A percentile compares a stretch with the other conserved stretches of the same genome.
These are phyloP conservation scores for Echeneis naucrates DNA, from an alignment of 2,797 vertebrate genomes.

Conservation along the genomic window DNA sequence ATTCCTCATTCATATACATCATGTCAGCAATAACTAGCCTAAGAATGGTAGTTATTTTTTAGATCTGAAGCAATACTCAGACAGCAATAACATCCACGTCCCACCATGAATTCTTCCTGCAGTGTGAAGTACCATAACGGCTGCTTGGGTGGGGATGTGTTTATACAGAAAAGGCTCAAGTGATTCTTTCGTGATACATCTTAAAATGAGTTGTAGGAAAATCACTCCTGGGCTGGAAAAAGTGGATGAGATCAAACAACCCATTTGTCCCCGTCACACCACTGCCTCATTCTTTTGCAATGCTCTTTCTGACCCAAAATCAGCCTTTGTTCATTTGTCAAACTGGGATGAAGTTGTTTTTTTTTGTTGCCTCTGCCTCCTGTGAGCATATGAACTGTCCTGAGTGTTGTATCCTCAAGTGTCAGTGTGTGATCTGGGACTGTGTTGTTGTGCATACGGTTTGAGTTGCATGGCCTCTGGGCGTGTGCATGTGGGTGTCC, in stretches of 20 bases:
- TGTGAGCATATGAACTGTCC: conserved; percentile 59
- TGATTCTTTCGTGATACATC: conserved; percentile 43
- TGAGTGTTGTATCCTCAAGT: conserved; percentile 59
- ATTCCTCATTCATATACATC: conserved; percentile 43
- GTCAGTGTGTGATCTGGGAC: conserved; percentile 56
- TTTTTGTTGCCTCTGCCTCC: conserved; percentile 63
- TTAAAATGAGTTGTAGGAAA: conserved; percentile 29
- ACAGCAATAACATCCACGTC: conserved; percentile 85
- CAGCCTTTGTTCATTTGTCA: conserved; percentile 45
- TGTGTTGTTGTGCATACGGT: conserved; percentile 54
- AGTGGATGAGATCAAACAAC: conserved; percentile 47
- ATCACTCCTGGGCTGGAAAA: conserved; percentile 41
- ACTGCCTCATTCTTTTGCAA: conserved; percentile 65
- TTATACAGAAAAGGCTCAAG: conserved; percentile 29
- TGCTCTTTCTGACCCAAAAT: conserved; percentile 14
- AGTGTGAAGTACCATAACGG: conserved; percentile 30
- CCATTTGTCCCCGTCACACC: conserved; percentile 58
- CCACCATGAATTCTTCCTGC: conserved; percentile 63
- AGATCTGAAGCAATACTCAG: conserved; percentile 85
- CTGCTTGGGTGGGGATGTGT: conserved; percentile 22
- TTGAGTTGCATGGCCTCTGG: conserved; percentile 76
- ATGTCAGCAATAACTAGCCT: conserved; percentile 82
- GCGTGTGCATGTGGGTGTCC: conserved; percentile 56
- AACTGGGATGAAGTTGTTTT: conserved; percentile 49
- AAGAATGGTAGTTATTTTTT: conserved; percentile 71